A percentile compares a stretch with the other conserved stretches of the same genome.
These are phyloP conservation scores for Notocelia uddmanniana DNA, from an alignment of 2,888 invertebrate genomes.

Conservation along the genomic window DNA sequence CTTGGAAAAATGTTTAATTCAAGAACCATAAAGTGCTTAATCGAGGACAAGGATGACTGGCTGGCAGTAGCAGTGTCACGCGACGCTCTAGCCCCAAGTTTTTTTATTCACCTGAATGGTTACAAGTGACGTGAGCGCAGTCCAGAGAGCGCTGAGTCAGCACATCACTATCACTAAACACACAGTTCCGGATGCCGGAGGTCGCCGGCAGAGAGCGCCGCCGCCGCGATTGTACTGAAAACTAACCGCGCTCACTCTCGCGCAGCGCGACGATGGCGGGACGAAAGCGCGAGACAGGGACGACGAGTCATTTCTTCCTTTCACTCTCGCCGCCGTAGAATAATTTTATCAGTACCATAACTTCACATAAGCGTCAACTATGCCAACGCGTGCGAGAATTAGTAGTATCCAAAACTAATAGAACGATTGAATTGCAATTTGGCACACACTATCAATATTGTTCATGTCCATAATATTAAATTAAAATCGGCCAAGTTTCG, in stretches of 20 bases:
- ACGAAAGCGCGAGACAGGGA: constrained; percentile 82
- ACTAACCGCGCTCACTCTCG: constrained; percentile 75
- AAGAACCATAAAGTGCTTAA: constrained; percentile 77
- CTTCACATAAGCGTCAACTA: neutral
- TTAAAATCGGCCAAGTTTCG: too few relatives aligned
- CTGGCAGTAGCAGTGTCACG: constrained; percentile 61
- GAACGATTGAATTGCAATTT: too few relatives aligned
- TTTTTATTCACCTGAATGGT: constrained; percentile 57
- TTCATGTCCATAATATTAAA: too few relatives aligned
- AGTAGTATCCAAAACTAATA: neutral
- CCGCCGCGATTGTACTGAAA: constrained; percentile 80
- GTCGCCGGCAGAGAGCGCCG: constrained; percentile 79
- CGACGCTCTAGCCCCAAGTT: constrained; percentile 33
- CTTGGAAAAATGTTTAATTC: constrained; percentile 68
- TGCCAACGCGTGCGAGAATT: neutral
- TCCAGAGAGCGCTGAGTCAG: constrained; percentile 63
- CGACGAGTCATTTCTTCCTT: constrained; percentile 77
- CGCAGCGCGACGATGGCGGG: constrained; percentile 60
- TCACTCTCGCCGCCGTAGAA: constrained; percentile 60
- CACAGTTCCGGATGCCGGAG: constrained; percentile 72
- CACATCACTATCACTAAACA: constrained; percentile 79
- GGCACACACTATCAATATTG: too few relatives aligned
- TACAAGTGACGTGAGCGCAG: constrained; percentile 59
- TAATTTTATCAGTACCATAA: constrained; percentile 16
- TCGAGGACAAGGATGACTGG: constrained; percentile 81